Evolutionary conservation across 2,888 invertebrate genomes (phyloP).

Genomic region (Orthosia gracilis): DNA sequence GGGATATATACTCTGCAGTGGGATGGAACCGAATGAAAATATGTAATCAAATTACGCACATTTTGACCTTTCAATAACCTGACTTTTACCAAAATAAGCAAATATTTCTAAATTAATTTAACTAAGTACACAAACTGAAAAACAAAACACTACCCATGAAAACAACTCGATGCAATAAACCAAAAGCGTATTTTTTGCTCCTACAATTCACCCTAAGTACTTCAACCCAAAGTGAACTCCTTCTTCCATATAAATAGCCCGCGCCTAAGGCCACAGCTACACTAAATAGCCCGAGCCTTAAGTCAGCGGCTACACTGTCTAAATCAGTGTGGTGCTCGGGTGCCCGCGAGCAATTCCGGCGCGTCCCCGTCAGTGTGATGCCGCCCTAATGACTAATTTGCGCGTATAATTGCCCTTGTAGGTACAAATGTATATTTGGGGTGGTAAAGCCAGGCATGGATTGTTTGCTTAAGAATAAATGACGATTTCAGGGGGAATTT

Average conservation of each 20-base stretch:
- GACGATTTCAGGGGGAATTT: slow-evolving; percentile 9
- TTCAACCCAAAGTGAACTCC: slow-evolving; percentile 40
- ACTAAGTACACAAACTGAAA: neutral
- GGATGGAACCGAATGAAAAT: too few species aligned
- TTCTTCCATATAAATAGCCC: slow-evolving; percentile 43
- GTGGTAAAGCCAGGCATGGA: slow-evolving; percentile 17
- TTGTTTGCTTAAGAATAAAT: slow-evolving; percentile 34
- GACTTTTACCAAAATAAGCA: neutral
- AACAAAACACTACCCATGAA: neutral
- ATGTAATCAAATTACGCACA: too few species aligned
- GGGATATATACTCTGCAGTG: too few species aligned
- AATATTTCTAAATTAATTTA: too few species aligned
- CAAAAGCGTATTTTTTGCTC: slow-evolving; percentile 20
- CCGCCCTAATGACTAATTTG: slow-evolving; percentile 72
- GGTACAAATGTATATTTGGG: slow-evolving; percentile 59
- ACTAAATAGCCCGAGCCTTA: slow-evolving; percentile 64
- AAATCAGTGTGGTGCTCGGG: slow-evolving; percentile 76
- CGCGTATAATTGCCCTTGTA: slow-evolving; percentile 77
- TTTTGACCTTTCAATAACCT: neutral
- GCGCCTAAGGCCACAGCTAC: slow-evolving; percentile 59
- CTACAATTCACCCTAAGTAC: slow-evolving; percentile 38
- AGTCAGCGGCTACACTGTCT: slow-evolving; percentile 60
- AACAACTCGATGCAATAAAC: neutral
- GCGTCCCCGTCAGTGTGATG: slow-evolving; percentile 55
- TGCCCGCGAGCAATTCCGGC: slow-evolving; percentile 68